These are phyloP conservation scores for Hemicentrotus pulcherrimus DNA, from an alignment of 35 echinoderm and acorn worm genomes.

Conservation along the genomic window DNA sequence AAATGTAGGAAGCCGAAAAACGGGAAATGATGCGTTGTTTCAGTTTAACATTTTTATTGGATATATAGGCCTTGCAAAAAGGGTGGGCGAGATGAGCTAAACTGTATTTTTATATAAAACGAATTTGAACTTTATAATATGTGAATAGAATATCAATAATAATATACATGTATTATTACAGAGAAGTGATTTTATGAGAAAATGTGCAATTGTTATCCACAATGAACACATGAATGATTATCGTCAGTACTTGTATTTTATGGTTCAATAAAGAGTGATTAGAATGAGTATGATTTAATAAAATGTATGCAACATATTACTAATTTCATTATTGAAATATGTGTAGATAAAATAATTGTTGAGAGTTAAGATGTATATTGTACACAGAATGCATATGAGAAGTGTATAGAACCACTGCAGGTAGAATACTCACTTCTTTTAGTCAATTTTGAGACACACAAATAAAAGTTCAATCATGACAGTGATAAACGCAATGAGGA, in stretches of 20 bases:
- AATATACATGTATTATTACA: not conserved
- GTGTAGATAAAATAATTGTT: not conserved
- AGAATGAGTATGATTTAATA: not conserved
- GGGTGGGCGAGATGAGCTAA: not conserved
- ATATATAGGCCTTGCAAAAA: not conserved
- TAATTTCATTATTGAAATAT: not conserved
- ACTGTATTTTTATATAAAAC: not conserved
- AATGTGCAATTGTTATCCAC: not conserved
- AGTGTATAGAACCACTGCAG: not conserved
- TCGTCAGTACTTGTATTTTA: not conserved
- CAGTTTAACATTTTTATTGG: not conserved
- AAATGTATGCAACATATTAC: not conserved
- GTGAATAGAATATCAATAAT: not conserved
- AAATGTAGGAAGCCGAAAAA: not conserved
- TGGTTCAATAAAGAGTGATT: conserved; percentile 10
- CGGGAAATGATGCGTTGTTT: not conserved
- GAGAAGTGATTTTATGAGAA: not conserved
- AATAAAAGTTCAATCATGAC: not conserved
- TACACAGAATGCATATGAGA: not conserved
- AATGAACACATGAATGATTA: conserved; percentile 19
- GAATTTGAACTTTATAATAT: not conserved
- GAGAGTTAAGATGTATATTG: not conserved
- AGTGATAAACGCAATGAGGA: not conserved
- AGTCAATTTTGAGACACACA: too few relatives aligned
- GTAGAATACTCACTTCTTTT: not conserved